Conservation (phyloP, 2,113 vertebrate genomes). For the Rousettus leschenaultii region DNA sequence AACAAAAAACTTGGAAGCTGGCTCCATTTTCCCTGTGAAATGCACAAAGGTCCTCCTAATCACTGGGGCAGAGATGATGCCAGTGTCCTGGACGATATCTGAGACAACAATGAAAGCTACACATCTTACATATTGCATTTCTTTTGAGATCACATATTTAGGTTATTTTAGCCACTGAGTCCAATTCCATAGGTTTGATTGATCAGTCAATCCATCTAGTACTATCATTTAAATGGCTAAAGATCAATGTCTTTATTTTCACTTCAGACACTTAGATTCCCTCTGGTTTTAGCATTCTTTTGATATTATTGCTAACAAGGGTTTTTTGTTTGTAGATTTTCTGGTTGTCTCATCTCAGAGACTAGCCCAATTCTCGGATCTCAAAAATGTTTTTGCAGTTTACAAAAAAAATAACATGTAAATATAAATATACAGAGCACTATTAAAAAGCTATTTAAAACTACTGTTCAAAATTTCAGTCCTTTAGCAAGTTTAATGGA, state of each 20-base stretch:
- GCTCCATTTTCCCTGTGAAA: not conserved
- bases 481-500: conserved; percentile 24
- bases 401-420: not conserved
- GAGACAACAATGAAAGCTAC: not conserved
- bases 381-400: not conserved
- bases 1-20: not conserved
- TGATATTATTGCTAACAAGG: not conserved
- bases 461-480: not conserved
- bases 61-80: not conserved
- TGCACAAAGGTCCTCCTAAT: not conserved
- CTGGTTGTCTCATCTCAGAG: not conserved
- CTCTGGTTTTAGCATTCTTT: not conserved
- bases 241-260: not conserved
- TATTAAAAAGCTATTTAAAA: conserved; percentile 9
- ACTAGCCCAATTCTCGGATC: not conserved
- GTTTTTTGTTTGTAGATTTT: not conserved
- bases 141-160: not conserved
- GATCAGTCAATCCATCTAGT: not conserved
- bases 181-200: not conserved
- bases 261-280: not conserved
- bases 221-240: not conserved
- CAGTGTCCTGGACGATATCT: not conserved
- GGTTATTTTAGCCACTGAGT: not conserved
- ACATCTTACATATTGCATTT: not conserved
- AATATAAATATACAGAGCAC: not conserved